Base-by-base conservation (phyloP, 2,113 vertebrate genomes). In the Seriola aureovittata region DNA sequence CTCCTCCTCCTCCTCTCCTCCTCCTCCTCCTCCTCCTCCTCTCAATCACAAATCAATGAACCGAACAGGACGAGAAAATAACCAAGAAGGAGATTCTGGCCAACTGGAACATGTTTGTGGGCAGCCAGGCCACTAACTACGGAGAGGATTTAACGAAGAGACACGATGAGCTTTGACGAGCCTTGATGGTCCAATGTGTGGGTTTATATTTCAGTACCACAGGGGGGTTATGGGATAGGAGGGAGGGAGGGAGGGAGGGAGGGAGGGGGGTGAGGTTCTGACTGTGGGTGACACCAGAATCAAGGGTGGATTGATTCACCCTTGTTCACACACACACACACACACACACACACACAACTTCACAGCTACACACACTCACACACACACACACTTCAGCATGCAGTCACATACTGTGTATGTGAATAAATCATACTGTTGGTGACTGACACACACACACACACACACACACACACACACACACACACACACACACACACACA, bases 31-130 rank as follows among this genome's bases (percentile, higher is more conserved):
- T 11, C 25, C 25, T 40, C 16, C 29, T 32, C 17, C 76, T 82
- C n/a, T 82, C 71, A 65, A 82, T 92, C 87, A 71, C 29, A 40
- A 72, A 71, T 59, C 73, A 78, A 72, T 83, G 8, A 75, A 86
- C 80, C 81, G 71, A 65, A 5, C 93, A 98, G 97, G 97, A 98
- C 0, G 94, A 94, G 16, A 96, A 95, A 89, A 95, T 98, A 40
- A 96, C 96, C 87, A 98, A 97, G 93, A 90, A 94, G n/a, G 97
- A 98, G 92, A 96, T 98, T 88, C 91, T 98, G 91, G 94, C 93
- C 76, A 97, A 97, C 89, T 98, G 97, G 97, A 97, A 97, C 93
- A 97, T 98, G 97, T 98, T 98, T 87, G 97, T 98, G 73, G 97
- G 97, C 50, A 98, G 97, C 94, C 97, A 97, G 84, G 97, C 96